Base-by-base conservation (phyloP, 2,888 invertebrate species). In the Tinea trinotella region DNA sequence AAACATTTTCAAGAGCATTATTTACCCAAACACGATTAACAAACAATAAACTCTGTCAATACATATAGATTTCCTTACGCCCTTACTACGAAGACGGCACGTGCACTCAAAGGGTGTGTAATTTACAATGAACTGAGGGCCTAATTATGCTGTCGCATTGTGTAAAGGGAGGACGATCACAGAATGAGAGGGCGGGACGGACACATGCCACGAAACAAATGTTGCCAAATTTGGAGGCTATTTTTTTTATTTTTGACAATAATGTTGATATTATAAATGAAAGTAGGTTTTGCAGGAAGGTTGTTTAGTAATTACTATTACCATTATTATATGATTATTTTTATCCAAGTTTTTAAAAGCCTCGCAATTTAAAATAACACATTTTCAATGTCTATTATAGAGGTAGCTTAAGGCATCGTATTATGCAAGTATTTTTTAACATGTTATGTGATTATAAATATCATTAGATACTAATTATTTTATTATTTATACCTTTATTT, bases 161-260 rank as follows among this genome's bases (percentile, higher is more conserved):
- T 62, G 59, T 61, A 59, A 62, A 64, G 61, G 56, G 61, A 62
- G 65, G 70, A 67, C 62, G 62, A 56, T 56, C 17, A 20, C 10
- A 48, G 20, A 50, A 50, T 15, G 55, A 9, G 46, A 59, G 63
- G 76, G 74, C 68, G 71, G 65, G 22, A 15, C 60, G 36, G 59
- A 61, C 79, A 79, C 75, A 76, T 78, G 80, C 50, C 50, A 64
- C 65, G 62, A 62, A 72, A 72, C 76, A 76, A 76, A 74, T 54
- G 54, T 55, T 19, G 50, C 52, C 36, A 52, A 36, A 40, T 52
- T n/a, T n/a, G n/a, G n/a, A n/a, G n/a, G 19, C 19, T 19, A 3
- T 46, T 18, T 19, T 46, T 15, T 46, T 46, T 10, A 3, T 44
- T 17, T 35, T 24, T 24, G 9, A 12, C 35, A 35, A 35, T 35